phyloP scores from a whole-genome alignment of 2,113 vertebrate species.

The Rhipidura dahli region DNA sequence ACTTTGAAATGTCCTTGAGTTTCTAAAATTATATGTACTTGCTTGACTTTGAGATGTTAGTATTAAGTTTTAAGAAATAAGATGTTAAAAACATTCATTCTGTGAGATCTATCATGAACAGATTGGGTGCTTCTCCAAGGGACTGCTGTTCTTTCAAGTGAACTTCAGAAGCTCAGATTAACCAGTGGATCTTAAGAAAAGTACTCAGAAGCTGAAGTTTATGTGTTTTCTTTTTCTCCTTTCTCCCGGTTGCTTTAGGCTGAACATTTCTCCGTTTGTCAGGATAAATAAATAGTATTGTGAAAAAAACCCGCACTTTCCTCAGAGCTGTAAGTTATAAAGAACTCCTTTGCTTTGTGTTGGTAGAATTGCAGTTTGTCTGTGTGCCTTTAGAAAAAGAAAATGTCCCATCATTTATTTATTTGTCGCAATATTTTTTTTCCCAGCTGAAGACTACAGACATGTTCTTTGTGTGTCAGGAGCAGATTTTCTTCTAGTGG shows the following conservation, averaged over 20 bases:
- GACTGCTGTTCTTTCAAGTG: not conserved
- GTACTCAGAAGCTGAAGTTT: not conserved
- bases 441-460: not conserved
- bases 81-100: not conserved
- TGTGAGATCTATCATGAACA: not conserved
- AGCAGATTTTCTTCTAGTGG: not conserved
- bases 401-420: not conserved
- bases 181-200: not conserved
- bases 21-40: not conserved
- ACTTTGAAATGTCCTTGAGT: not conserved
- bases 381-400: not conserved
- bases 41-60: not conserved
- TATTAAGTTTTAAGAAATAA: not conserved
- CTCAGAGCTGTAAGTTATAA: not conserved
- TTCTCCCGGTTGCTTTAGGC: not conserved
- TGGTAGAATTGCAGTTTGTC: not conserved
- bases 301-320: not conserved
- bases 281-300: not conserved
- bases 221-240: not conserved
- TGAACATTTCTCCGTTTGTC: not conserved
- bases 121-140: not conserved
- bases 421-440: not conserved
- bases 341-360: not conserved
- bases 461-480: not conserved
- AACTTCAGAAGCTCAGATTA: conserved; percentile 12